A percentile compares a stretch with the other conserved stretches of the same genome.
These are phyloP conservation scores for Arrhopalites spinosus DNA, from an alignment of 2,888 invertebrate species.

Conservation along the genomic window DNA sequence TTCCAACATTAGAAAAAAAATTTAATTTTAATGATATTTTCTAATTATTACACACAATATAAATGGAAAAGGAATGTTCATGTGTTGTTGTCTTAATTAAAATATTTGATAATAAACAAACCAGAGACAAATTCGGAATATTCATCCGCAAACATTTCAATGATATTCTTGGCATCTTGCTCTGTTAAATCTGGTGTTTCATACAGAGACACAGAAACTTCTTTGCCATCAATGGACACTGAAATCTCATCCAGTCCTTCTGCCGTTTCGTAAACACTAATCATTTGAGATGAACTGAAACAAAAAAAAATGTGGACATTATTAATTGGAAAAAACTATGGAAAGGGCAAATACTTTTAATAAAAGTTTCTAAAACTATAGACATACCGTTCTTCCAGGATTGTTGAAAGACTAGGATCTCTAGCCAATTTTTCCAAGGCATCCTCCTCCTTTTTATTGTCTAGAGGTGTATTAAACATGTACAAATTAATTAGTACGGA, in stretches of 20 bases:
- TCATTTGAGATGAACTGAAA: constrained; percentile 76
- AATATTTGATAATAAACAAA: constrained; percentile 59
- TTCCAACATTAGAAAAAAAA: background rate
- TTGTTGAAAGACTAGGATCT: constrained; percentile 70
- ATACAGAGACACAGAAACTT: constrained; percentile 86
- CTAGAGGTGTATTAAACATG: background rate
- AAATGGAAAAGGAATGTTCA: background rate
- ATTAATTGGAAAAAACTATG: no score
- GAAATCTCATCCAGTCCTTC: constrained; percentile 81
- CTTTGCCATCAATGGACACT: constrained; percentile 88
- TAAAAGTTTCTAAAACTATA: no score
- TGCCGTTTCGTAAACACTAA: constrained; percentile 75
- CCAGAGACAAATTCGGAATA: constrained; percentile 82
- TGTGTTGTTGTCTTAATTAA: no score
- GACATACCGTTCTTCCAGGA: constrained; percentile 86
- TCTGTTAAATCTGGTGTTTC: constrained; percentile 91
- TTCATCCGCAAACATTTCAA: constrained; percentile 93
- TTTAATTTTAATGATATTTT: background rate
- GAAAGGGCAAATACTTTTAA: no score
- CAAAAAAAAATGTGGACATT: no score
- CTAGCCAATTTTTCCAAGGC: constrained; percentile 22
- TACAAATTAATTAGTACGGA: background rate
- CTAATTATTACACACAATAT: background rate
- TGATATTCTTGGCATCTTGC: constrained; percentile 87
- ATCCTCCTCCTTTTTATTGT: constrained; percentile 37